phyloP scores from a whole-genome alignment of 2,113 vertebrate genomes.

The Tilapia sparmanii region DNA sequence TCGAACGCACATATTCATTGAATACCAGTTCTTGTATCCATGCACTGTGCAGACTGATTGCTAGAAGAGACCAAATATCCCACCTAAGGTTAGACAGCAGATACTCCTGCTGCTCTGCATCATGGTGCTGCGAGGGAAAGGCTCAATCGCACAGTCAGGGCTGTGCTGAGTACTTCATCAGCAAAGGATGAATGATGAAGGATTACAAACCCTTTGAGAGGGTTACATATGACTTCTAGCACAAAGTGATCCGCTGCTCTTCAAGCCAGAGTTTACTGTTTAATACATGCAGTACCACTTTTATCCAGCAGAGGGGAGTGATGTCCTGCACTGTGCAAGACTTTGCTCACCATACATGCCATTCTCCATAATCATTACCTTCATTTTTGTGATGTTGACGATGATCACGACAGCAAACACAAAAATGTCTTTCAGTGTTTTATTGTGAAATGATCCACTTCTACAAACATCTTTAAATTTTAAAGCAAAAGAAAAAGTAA shows the following conservation, averaged over 20 bases:
- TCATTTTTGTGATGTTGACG: not conserved
- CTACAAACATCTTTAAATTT: conserved; percentile 3
- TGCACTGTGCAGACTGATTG: not conserved
- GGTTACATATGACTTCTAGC: not conserved
- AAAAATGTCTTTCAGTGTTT: not conserved
- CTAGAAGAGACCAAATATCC: not conserved
- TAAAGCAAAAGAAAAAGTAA: not conserved
- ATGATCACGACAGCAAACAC: not conserved
- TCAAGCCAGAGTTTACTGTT: not conserved
- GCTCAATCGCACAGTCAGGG: not conserved
- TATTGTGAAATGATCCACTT: conserved; percentile 10
- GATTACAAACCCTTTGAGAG: not conserved
- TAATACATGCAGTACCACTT: not conserved
- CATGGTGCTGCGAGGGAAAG: not conserved
- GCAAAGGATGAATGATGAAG: not conserved
- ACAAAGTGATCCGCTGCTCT: not conserved
- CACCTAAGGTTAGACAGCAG: not conserved
- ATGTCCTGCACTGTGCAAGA: not conserved
- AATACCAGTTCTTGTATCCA: not conserved
- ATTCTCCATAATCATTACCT: not conserved
- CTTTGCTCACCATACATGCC: not conserved
- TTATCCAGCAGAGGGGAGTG: not conserved
- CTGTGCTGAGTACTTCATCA: not conserved
- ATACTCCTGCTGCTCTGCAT: not conserved
- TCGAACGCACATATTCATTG: fast-evolving